Conservation (phyloP, 2,113 vertebrate species). For the Chloroceryle aenea region DNA sequence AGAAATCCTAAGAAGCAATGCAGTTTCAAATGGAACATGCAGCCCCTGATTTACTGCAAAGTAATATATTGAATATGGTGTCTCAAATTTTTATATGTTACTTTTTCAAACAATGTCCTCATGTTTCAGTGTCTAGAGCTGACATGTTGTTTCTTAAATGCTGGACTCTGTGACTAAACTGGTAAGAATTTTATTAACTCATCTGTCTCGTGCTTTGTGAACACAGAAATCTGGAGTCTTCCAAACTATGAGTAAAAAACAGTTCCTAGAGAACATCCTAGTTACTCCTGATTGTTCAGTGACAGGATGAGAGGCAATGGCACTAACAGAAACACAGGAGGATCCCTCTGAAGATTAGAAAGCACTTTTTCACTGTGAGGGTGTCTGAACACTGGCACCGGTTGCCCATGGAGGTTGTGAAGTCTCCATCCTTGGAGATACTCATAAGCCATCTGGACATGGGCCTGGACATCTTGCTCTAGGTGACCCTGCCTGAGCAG, state of each 20-base stretch:
- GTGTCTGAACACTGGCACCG: background rate
- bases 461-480: background rate
- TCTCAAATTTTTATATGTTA: background rate
- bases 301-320: background rate
- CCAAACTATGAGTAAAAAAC: background rate
- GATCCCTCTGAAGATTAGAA: background rate
- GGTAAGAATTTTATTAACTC: background rate
- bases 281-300: background rate
- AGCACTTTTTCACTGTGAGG: background rate
- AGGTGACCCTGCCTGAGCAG: background rate
- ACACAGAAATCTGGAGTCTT: background rate
- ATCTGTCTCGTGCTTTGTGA: background rate
- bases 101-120: background rate
- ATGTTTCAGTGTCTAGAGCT: background rate
- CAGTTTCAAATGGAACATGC: background rate
- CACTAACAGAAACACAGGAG: background rate
- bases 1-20: background rate
- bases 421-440: background rate
- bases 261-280: background rate
- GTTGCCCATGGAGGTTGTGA: background rate
- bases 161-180: background rate
- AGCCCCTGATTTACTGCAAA: background rate
- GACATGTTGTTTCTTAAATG: background rate
- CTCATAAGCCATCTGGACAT: background rate
- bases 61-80: background rate